Evolutionary conservation across 1,140 invertebrate genomes (phyloP).

Genomic region (Habropoda laboriosa): DNA sequence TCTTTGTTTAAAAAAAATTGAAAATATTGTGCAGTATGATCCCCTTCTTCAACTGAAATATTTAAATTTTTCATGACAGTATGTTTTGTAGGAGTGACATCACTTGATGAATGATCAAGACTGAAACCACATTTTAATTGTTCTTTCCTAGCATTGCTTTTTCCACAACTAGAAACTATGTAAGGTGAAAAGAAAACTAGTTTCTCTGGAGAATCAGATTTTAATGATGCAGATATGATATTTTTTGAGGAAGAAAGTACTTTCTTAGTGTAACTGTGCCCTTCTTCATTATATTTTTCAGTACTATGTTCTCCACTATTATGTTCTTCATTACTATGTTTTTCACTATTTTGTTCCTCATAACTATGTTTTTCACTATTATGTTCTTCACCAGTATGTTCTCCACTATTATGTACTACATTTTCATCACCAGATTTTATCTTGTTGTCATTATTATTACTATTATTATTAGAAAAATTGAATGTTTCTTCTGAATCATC

Average conservation of each 20-base stretch:
- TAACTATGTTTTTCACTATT: too few relatives aligned
- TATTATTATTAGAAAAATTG: background rate
- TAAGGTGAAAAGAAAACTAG: slow-evolving; percentile 73
- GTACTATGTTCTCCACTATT: too few relatives aligned
- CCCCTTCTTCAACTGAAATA: slow-evolving; percentile 76
- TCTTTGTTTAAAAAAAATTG: slow-evolving; percentile 81
- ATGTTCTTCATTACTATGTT: too few relatives aligned
- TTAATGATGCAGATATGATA: background rate
- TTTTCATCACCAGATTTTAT: too few relatives aligned
- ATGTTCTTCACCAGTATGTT: too few relatives aligned
- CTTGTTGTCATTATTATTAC: background rate
- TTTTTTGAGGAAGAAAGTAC: background rate
- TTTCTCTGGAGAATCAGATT: background rate
- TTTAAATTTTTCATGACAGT: slow-evolving; percentile 74
- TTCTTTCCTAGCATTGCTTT: slow-evolving; percentile 80
- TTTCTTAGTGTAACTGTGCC: too few relatives aligned
- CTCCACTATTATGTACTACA: slow-evolving; percentile 4
- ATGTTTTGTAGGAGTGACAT: slow-evolving; percentile 75
- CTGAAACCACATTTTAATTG: slow-evolving; percentile 75
- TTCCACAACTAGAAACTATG: slow-evolving; percentile 76
- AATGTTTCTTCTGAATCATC: background rate
- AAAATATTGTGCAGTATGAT: slow-evolving; percentile 83
- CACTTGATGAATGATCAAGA: background rate
- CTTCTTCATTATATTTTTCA: too few relatives aligned
- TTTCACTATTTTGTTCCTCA: too few relatives aligned